phyloP scores from a whole-genome alignment of 1,140 invertebrate genomes.

The Euura saliciscinereae region DNA sequence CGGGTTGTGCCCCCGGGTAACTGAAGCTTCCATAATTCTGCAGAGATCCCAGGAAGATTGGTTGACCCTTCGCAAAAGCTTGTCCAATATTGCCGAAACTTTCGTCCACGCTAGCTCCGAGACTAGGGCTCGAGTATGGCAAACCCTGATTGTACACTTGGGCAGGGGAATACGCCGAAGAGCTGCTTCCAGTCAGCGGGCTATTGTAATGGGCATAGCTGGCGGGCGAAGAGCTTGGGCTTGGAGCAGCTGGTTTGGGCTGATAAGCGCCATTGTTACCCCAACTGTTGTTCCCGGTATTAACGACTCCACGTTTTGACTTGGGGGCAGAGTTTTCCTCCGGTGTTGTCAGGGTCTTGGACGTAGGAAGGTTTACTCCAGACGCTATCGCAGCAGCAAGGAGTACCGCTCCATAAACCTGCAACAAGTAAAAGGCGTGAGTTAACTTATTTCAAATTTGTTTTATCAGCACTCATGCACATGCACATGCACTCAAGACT shows the following conservation, averaged over 20 bases:
- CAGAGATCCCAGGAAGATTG: not conserved
- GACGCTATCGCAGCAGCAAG: not conserved
- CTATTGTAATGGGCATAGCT: not conserved
- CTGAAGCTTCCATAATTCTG: not conserved
- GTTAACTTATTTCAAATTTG: no score
- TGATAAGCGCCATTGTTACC: not conserved
- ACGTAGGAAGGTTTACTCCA: not conserved
- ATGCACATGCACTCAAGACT: no score
- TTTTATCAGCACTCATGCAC: no score
- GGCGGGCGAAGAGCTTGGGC: not conserved
- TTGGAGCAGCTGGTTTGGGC: not conserved
- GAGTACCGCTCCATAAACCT: not conserved
- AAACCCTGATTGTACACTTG: not conserved
- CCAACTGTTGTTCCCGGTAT: not conserved
- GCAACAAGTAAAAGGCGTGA: not conserved
- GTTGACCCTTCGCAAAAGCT: not conserved
- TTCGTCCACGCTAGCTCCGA: not conserved
- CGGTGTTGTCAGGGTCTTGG: not conserved
- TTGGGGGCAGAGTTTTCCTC: not conserved
- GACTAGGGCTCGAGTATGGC: not conserved
- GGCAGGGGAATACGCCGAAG: not conserved
- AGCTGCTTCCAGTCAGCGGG: not conserved
- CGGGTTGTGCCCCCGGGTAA: not conserved
- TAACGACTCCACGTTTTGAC: slow-evolving; percentile 2
- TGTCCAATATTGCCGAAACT: not conserved